phyloP scores from a whole-genome alignment of 2,888 invertebrate species.

The Trichacis sp. region DNA sequence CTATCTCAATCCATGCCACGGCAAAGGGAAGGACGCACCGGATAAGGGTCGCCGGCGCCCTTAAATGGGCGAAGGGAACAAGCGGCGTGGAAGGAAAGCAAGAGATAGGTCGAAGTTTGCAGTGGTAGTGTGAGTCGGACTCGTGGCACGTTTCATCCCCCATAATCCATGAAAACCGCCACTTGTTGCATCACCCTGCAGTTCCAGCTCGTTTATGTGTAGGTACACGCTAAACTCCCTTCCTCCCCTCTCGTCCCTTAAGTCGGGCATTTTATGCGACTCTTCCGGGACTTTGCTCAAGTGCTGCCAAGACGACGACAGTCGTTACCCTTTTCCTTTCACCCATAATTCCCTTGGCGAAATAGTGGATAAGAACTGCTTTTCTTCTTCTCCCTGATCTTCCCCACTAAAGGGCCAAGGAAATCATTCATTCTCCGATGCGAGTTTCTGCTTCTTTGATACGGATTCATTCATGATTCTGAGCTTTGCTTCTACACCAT shows the following conservation, averaged over 20 bases:
- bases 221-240: slow-evolving; percentile 10
- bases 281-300: slow-evolving; percentile 21
- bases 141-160: slow-evolving; percentile 61
- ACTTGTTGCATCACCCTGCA: slow-evolving; percentile 66
- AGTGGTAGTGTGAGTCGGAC: slow-evolving; percentile 8
- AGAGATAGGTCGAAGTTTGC: slow-evolving; percentile 37
- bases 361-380: slow-evolving; percentile 17
- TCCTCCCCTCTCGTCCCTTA: background rate
- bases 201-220: slow-evolving; percentile 24
- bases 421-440: slow-evolving; percentile 26
- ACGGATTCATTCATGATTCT: background rate
- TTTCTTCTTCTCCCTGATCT: slow-evolving; percentile 18
- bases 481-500: no score
- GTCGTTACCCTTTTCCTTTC: slow-evolving; percentile 40
- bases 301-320: slow-evolving; percentile 35
- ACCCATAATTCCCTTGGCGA: slow-evolving; percentile 29
- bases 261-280: slow-evolving; percentile 5
- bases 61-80: slow-evolving; percentile 53
- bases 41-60: slow-evolving; percentile 53
- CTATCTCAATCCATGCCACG: slow-evolving; percentile 52
- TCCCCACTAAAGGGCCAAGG: slow-evolving; percentile 9
- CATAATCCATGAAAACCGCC: slow-evolving; percentile 69
- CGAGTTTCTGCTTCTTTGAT: background rate
- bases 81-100: slow-evolving; percentile 49
- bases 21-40: slow-evolving; percentile 16